Conservation (phyloP, 2,888 invertebrate species). For the Elysia crispata region DNA sequence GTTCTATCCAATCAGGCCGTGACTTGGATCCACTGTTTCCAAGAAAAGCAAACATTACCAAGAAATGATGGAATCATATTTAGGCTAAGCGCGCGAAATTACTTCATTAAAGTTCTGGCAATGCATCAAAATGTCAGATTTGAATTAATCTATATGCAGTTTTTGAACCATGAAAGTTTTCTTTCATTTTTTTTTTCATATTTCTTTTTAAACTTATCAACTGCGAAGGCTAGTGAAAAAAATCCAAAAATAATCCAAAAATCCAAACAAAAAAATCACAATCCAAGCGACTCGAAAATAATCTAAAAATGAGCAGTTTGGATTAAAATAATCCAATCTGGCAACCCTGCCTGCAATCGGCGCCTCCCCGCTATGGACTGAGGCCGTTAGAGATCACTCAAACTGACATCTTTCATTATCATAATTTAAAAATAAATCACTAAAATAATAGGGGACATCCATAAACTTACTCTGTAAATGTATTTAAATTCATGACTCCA, state of each 20-base stretch:
- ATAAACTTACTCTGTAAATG: no score
- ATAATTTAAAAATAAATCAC: no score
- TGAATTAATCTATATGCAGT: slow-evolving; percentile 1
- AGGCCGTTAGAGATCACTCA: no score
- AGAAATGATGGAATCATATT: slow-evolving; percentile 9
- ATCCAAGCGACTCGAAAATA: slow-evolving; percentile 4
- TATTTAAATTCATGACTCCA: no score
- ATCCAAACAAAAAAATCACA: no score
- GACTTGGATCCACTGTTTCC: slow-evolving; percentile 9
- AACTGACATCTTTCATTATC: no score
- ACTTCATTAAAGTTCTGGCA: not conserved
- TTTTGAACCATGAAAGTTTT: not conserved
- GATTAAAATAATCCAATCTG: slow-evolving; percentile 1
- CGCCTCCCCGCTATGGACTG: no score
- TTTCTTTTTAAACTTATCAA: not conserved
- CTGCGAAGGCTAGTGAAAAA: not conserved
- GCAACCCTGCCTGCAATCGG: no score
- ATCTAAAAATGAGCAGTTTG: slow-evolving; percentile 4
- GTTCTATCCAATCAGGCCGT: not conserved
- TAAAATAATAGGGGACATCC: no score
- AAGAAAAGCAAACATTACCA: not conserved
- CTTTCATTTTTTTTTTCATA: not conserved
- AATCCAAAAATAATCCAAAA: not conserved
- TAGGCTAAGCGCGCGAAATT: slow-evolving; percentile 4
- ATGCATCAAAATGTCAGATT: not conserved